Evolutionary conservation across 2,888 invertebrate species (phyloP), one percentile per base, ranked within the genome.

Genomic region (Ormyrus thymus): DNA sequence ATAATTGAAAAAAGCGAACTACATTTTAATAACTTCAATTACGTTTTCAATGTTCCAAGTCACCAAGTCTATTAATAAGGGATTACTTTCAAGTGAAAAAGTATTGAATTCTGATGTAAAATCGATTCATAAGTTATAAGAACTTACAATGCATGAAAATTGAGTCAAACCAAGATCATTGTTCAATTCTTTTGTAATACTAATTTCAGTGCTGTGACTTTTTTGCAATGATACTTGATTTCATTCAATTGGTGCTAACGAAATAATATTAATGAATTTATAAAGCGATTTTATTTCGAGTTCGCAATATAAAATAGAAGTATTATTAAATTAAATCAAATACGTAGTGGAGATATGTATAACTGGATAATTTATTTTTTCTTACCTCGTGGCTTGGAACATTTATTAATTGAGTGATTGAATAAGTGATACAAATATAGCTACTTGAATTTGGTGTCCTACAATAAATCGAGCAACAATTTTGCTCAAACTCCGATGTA

Each of bases 21-120:
- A 65, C 79, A 80, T 80, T 81, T 74, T 74, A 78, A 78, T 66
- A 76, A 72, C 62, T 81, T 84, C 81, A 80, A 79, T 83, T 72
- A 76, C 80, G 81, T 81, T 80, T 69, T 82, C 71, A 71, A 83
- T 83, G 80, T 66, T 81, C 83, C 83, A 83, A 83, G 83, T 83
- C 82, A 73, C 58, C 45, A 65, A 78, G 55, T 46, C 70, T 55
- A 29, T 69, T 10, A 51, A n/a, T 51, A 58, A 48, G 62, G 15
- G 45, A 6, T 69, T 62, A 43, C 46, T 71, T 65, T 79, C 58
- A 65, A 59, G 15, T 65, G 59, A 58, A 78, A 79, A 59, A 75
- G 56, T 65, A 73, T 65, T 74, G 69, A 59, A 72, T 74, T 59
- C 74, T 71, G 10, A 10, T 53, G 43, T 69, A 79, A 79, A 79